Percentiles rank a stretch among this genome's conserved stretches.
These are phyloP conservation scores for Brassicogethes aeneus DNA, from an alignment of 2,888 invertebrate species.

Conservation along the genomic window DNA sequence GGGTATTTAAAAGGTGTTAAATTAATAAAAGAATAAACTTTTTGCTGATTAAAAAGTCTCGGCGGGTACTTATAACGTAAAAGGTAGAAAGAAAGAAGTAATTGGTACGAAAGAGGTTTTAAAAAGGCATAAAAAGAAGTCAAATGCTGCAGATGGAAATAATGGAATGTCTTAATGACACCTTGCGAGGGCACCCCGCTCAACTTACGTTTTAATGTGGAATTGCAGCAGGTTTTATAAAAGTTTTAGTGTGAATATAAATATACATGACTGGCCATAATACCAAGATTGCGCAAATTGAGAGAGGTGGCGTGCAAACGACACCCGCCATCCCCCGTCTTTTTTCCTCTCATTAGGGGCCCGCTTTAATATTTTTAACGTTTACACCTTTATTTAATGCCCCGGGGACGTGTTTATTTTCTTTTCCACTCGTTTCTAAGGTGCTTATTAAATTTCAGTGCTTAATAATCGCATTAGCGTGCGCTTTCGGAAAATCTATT, in stretches of 20 bases:
- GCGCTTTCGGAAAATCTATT: slow-evolving; percentile 27
- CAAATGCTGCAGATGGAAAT: slow-evolving; percentile 41
- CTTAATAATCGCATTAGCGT: slow-evolving; percentile 34
- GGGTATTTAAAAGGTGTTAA: slow-evolving; percentile 30
- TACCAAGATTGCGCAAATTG: slow-evolving; percentile 39
- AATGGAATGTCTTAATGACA: slow-evolving; percentile 41
- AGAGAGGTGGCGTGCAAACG: slow-evolving; percentile 29
- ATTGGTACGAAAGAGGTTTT: slow-evolving; percentile 14
- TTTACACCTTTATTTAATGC: slow-evolving; percentile 39
- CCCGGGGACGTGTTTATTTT: slow-evolving; percentile 33
- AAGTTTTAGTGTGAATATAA: slow-evolving; percentile 36
- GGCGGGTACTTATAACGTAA: slow-evolving; percentile 4
- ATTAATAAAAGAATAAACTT: slow-evolving; percentile 25
- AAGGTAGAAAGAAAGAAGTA: slow-evolving; percentile 15
- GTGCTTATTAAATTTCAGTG: slow-evolving; percentile 38
- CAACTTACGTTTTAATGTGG: slow-evolving; percentile 34
- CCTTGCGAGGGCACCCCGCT: slow-evolving; percentile 27
- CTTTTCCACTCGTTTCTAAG: slow-evolving; percentile 29
- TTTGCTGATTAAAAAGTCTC: slow-evolving; percentile 19
- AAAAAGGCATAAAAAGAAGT: slow-evolving; percentile 36
- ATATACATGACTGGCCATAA: slow-evolving; percentile 39
- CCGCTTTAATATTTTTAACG: slow-evolving; percentile 34
- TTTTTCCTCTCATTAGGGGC: slow-evolving; percentile 18
- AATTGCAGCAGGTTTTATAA: slow-evolving; percentile 36
- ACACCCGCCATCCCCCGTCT: slow-evolving; percentile 22